These are phyloP conservation scores for Deroplatys truncata DNA, from an alignment of 2,888 invertebrate species.

Conservation along the genomic window DNA sequence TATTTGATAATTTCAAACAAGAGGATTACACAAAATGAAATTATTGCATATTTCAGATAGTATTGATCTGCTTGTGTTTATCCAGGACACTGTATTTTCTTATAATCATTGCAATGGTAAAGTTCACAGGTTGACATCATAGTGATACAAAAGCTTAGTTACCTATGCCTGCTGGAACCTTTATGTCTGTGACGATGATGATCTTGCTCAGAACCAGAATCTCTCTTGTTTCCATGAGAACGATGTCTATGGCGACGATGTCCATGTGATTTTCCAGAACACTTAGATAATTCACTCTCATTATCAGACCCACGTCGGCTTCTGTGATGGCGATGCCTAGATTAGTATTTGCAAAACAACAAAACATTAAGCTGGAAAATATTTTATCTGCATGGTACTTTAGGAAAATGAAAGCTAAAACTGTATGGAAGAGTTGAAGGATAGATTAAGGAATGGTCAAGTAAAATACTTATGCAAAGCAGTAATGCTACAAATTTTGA, in stretches of 20 bases:
- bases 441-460: no score
- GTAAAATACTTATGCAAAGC: no score
- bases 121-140: no score
- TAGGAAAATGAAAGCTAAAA: no score
- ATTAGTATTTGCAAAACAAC: neutral
- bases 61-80: neutral
- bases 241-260: conserved; percentile 72
- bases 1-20: no score
- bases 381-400: no score
- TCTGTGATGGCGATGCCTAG: conserved; percentile 72
- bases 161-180: conserved; percentile 36
- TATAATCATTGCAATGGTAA: no score
- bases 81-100: no score
- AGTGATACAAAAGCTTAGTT: neutral
- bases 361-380: neutral
- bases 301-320: conserved; percentile 82
- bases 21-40: no score
- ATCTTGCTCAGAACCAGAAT: conserved; percentile 70
- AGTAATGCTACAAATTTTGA: no score
- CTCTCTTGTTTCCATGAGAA: conserved; percentile 58
- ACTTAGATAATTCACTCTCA: conserved; percentile 83
- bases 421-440: no score
- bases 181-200: conserved; percentile 45
- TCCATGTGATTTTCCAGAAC: conserved; percentile 74
- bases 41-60: no score